A percentile compares a stretch with the other conserved stretches of the same genome.
Conservation (phyloP, 1,140 invertebrate species). For the Ladona fulva region DNA sequence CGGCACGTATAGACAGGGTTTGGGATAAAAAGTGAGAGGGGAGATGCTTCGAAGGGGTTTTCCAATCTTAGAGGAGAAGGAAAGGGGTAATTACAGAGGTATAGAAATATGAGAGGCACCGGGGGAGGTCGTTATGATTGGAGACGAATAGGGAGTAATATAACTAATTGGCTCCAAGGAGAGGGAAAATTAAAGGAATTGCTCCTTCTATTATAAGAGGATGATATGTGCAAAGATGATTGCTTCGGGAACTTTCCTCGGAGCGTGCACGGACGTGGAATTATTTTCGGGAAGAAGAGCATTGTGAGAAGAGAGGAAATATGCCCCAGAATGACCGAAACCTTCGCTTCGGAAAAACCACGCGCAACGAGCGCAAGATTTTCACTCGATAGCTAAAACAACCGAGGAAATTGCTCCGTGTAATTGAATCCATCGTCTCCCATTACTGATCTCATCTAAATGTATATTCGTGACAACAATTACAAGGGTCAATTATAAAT, state of each 20-base stretch:
- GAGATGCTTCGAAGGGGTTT: not conserved
- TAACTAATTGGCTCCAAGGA: not conserved
- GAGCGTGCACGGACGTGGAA: too few species aligned
- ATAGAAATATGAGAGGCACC: not conserved
- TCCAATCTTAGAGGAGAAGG: not conserved
- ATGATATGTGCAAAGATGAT: not conserved
- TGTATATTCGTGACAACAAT: not conserved
- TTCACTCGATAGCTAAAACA: not conserved
- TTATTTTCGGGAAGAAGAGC: too few species aligned
- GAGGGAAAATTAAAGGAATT: constrained; percentile 1
- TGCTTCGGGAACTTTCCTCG: not conserved
- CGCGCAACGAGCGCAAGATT: not conserved
- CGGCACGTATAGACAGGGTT: not conserved
- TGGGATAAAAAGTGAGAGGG: not conserved
- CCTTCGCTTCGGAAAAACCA: too few species aligned
- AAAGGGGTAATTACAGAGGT: not conserved
- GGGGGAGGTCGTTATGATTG: not conserved
- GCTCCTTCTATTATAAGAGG: not conserved
- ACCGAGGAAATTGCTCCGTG: not conserved
- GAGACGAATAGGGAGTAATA: constrained; percentile 1
- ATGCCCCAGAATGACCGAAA: too few species aligned
- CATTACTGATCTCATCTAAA: constrained; percentile 5
- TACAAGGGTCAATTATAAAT: constrained; percentile 8
- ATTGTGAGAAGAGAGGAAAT: too few species aligned
- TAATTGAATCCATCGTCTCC: not conserved